These are phyloP conservation scores for Yponomeuta sedellus DNA, from an alignment of 2,888 invertebrate species.

Conservation along the genomic window DNA sequence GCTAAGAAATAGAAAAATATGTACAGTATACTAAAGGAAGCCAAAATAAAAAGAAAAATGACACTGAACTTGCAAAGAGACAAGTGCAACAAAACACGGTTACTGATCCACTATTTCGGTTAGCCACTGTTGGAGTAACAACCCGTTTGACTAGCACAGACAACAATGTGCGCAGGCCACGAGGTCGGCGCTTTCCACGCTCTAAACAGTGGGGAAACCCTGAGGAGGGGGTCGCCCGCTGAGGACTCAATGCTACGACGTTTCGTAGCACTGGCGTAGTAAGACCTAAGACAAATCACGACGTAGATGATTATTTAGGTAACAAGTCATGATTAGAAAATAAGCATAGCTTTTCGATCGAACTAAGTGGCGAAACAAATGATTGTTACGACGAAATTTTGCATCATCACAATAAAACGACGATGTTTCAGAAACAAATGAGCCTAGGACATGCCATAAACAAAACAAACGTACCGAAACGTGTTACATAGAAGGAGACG, in stretches of 20 bases:
- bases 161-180: slow-evolving; percentile 29
- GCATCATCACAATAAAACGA: background rate
- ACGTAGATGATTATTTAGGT: background rate
- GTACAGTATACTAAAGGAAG: slow-evolving; percentile 13
- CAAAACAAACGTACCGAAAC: background rate
- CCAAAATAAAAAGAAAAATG: slow-evolving; percentile 12
- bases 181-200: slow-evolving; percentile 32
- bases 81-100: slow-evolving; percentile 9
- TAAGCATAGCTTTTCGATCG: background rate
- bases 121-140: slow-evolving; percentile 4
- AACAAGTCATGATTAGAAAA: background rate
- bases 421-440: background rate
- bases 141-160: slow-evolving; percentile 4
- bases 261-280: slow-evolving; percentile 10
- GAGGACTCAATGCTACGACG: slow-evolving; percentile 15
- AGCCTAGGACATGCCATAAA: background rate
- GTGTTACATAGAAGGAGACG: background rate
- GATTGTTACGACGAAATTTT: background rate
- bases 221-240: slow-evolving; percentile 32
- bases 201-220: slow-evolving; percentile 25
- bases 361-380: background rate
- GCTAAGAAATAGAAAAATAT: slow-evolving; percentile 13
- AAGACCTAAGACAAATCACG: background rate
- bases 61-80: slow-evolving; percentile 15
- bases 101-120: background rate